Conservation (phyloP, 2,113 vertebrate species). For the Ptilorrhoa leucosticta region DNA sequence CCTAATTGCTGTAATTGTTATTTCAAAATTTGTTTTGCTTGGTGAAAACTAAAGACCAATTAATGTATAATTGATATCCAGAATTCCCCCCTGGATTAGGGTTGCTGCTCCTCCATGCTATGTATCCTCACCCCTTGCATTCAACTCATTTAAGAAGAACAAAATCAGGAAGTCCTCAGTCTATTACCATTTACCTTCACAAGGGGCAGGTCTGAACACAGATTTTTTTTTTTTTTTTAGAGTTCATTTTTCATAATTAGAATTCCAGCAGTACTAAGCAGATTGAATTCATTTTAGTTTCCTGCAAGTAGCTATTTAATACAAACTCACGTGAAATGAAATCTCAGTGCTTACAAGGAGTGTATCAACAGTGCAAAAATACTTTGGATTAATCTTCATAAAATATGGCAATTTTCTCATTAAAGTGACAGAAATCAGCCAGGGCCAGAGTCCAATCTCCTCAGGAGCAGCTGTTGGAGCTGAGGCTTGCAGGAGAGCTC, state of each 20-base stretch:
- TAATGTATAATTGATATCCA: not conserved
- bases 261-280: not conserved
- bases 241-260: not conserved
- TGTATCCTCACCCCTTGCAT: not conserved
- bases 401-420: not conserved
- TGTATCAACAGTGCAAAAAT: not conserved
- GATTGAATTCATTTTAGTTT: constrained; percentile 4
- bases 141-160: not conserved
- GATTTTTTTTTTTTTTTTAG: not conserved
- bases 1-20: not conserved
- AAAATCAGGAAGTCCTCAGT: not conserved
- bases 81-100: not conserved
- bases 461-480: not conserved
- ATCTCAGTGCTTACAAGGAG: not conserved
- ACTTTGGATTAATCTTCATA: not conserved
- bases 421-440: not conserved
- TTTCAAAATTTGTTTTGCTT: not conserved
- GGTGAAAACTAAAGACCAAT: not conserved
- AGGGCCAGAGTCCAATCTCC: not conserved
- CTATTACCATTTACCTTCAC: not conserved
- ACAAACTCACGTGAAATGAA: not conserved
- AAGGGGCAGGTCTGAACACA: not conserved
- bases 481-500: not conserved
- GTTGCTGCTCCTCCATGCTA: not conserved
- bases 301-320: not conserved